Evolutionary conservation across 2,888 invertebrate genomes (phyloP).

Genomic region (Phengaris alcon): DNA sequence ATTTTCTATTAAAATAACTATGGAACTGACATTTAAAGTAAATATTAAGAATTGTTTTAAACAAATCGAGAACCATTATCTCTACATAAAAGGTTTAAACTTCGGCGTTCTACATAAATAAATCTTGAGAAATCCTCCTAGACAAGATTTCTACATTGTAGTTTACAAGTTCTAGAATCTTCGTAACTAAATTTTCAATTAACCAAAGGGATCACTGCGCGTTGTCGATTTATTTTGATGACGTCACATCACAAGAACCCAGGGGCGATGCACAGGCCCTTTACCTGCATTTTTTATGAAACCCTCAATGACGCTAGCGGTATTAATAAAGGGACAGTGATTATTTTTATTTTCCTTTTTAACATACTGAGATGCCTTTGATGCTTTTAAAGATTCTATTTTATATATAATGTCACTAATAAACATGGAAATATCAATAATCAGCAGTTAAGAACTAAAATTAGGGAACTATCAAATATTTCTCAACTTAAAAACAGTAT

Average conservation of each 20-base stretch:
- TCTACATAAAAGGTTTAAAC: no score
- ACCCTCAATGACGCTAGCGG: conserved; percentile 66
- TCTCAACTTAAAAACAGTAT: not conserved
- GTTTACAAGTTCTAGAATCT: conserved; percentile 26
- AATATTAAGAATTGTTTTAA: no score
- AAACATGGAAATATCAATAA: not conserved
- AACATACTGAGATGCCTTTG: not conserved
- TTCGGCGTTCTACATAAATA: not conserved
- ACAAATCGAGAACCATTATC: no score
- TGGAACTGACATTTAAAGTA: no score
- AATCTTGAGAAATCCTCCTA: not conserved
- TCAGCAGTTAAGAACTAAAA: not conserved
- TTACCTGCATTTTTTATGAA: conserved; percentile 75
- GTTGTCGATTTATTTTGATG: conserved; percentile 46
- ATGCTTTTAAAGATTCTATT: not conserved
- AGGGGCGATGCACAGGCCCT: conserved; percentile 72
- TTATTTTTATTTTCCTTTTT: conserved; percentile 18
- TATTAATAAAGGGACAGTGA: conserved; percentile 50
- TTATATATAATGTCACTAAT: not conserved
- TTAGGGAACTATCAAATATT: not conserved
- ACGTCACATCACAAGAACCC: conserved; percentile 63
- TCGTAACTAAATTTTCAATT: not conserved
- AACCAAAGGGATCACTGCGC: not conserved
- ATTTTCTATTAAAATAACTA: no score
- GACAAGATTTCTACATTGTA: not conserved